Percentiles rank a stretch among this genome's conserved stretches.
Evolutionary conservation across 2,113 vertebrate genomes (phyloP).

Genomic region (Pelodiscus sinensis): DNA sequence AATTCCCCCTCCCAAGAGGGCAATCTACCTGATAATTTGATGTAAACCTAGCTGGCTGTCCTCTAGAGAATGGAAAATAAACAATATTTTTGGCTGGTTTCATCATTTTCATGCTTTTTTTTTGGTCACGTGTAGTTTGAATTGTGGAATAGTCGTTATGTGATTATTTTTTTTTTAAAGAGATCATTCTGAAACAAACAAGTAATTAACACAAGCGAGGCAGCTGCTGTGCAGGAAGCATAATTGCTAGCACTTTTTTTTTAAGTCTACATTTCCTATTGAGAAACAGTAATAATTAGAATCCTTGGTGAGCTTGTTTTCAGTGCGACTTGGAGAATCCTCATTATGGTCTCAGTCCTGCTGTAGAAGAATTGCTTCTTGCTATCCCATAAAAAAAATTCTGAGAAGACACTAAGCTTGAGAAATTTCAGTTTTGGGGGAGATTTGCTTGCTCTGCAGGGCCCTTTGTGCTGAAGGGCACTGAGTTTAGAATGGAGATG

Average conservation of each 20-base stretch:
- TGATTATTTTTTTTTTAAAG: neutral
- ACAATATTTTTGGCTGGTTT: neutral
- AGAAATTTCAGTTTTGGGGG: no score
- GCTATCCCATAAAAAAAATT: neutral
- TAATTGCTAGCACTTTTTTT: neutral
- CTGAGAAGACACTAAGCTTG: no score
- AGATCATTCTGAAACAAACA: neutral
- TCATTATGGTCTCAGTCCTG: neutral
- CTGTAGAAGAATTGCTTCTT: neutral
- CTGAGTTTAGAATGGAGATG: no score
- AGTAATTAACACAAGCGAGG: neutral
- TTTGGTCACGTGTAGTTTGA: neutral
- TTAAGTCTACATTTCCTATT: accelerated
- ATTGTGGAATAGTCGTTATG: neutral
- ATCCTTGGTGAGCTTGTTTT: neutral
- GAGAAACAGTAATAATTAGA: neutral
- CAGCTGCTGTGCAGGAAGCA: neutral
- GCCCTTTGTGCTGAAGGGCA: no score
- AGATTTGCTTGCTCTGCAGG: no score
- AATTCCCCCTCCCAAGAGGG: neutral
- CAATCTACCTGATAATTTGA: neutral
- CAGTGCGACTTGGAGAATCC: neutral
- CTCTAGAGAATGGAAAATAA: neutral
- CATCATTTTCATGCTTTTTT: neutral
- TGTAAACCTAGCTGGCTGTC: neutral